A percentile compares a stretch with the other conserved stretches of the same genome.
Conservation (phyloP, 2,797 vertebrate species). For the Pyrocephalus nanus region DNA sequence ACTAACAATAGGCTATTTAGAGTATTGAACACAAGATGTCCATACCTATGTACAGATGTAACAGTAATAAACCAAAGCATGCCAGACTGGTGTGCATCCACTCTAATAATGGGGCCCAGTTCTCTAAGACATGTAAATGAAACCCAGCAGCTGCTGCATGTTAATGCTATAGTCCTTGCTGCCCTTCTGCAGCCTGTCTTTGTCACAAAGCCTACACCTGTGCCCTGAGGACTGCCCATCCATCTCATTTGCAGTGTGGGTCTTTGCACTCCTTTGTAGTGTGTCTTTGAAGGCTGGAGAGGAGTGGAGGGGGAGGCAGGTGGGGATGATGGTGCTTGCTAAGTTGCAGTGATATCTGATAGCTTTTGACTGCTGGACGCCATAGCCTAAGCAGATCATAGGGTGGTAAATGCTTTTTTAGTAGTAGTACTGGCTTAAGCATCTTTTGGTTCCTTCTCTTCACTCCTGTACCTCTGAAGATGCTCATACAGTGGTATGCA, state of each 20-base stretch:
- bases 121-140: background rate
- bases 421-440: background rate
- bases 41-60: background rate
- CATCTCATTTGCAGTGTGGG: background rate
- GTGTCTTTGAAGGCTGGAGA: background rate
- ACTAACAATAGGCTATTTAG: background rate
- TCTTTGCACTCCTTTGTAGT: background rate
- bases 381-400: background rate
- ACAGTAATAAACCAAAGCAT: background rate
- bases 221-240: background rate
- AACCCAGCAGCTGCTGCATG: background rate
- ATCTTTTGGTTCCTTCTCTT: background rate
- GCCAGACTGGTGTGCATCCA: fast-evolving
- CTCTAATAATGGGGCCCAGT: background rate
- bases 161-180: background rate
- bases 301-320: background rate
- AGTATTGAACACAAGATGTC: background rate
- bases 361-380: background rate
- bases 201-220: background rate
- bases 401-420: background rate
- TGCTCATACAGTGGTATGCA: background rate
- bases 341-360: background rate
- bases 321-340: background rate
- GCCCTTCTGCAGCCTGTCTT: background rate
- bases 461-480: background rate